A percentile compares a stretch with the other conserved stretches of the same genome.
Conservation (phyloP, 2,113 vertebrate species). For the Thinocorus orbignyianus region DNA sequence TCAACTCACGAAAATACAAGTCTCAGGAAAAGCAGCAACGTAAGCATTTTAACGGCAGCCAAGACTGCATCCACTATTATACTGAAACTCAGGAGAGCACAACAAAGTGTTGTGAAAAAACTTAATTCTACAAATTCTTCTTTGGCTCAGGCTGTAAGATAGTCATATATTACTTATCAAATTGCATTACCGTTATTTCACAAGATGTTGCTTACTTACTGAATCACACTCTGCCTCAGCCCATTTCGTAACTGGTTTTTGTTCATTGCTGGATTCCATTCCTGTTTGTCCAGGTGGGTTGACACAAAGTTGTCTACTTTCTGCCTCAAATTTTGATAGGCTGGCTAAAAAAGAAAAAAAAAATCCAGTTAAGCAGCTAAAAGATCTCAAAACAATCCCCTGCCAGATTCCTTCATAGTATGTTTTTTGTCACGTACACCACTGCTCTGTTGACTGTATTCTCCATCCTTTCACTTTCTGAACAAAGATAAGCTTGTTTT, state of each 20-base stretch:
- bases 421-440: background rate
- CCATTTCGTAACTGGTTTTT: constrained; percentile 96
- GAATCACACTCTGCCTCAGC: constrained; percentile 91
- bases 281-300: constrained; percentile 91
- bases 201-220: constrained; percentile 80
- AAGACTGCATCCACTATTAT: background rate
- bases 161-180: background rate
- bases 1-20: background rate
- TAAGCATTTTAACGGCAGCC: background rate
- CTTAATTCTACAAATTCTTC: background rate
- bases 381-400: background rate
- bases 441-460: background rate
- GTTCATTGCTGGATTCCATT: constrained; percentile 96
- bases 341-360: constrained; percentile 78
- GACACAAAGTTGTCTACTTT: constrained; percentile 98
- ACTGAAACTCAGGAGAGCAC: background rate
- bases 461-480: background rate
- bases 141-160: background rate
- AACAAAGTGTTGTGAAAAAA: background rate
- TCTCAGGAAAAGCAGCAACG: background rate
- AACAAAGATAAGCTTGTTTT: constrained; percentile 28
- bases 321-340: constrained; percentile 96
- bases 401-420: background rate
- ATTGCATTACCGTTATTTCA: background rate
- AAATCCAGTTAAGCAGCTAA: background rate